Evolutionary conservation across 2,113 vertebrate genomes (phyloP).

Genomic region (Alces alces): DNA sequence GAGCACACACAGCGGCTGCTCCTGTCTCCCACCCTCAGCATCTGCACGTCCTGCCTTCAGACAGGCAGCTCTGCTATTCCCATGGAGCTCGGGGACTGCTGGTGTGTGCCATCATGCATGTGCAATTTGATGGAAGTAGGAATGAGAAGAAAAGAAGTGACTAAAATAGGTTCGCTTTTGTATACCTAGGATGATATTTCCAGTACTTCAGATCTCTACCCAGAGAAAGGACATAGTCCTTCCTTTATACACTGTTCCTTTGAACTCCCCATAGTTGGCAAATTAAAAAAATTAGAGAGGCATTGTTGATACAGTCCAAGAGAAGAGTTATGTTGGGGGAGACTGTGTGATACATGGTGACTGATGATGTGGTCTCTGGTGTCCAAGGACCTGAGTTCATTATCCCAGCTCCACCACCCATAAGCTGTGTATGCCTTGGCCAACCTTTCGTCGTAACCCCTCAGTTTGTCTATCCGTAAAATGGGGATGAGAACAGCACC

Average conservation of each 20-base stretch:
- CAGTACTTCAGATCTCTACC: background rate
- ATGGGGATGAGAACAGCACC: background rate
- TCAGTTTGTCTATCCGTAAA: background rate
- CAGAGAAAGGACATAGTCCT: background rate
- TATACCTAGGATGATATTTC: background rate
- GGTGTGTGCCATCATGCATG: background rate
- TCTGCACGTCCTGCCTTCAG: background rate
- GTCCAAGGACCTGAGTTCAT: background rate
- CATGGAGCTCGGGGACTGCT: background rate
- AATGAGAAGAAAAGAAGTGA: background rate
- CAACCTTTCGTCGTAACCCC: background rate
- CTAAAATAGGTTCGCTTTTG: background rate
- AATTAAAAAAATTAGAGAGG: background rate
- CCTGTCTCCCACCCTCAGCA: background rate
- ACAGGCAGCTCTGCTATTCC: background rate
- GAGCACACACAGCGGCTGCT: background rate
- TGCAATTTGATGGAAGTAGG: background rate
- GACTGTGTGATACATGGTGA: background rate
- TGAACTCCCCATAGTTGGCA: background rate
- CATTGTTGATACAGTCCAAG: background rate
- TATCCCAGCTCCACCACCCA: background rate
- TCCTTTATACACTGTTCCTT: background rate
- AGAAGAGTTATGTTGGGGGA: background rate
- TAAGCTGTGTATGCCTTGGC: background rate
- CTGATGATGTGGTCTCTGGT: background rate